Percentiles rank a stretch among this genome's conserved stretches.
Evolutionary conservation across 2,797 vertebrate genomes (phyloP).

Genomic region (Sorex maritimensis): DNA sequence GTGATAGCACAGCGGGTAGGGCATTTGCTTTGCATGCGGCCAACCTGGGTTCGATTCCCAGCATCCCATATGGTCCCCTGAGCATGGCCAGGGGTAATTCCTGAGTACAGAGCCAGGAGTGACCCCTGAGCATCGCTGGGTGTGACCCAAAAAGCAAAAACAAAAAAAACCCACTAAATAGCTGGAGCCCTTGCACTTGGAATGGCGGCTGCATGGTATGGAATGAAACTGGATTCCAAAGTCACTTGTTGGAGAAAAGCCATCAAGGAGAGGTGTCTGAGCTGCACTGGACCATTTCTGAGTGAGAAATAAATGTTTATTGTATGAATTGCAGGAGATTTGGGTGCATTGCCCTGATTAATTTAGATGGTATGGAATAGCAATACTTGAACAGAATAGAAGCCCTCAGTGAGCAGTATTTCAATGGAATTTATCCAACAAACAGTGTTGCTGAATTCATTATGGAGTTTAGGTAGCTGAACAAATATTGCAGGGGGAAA

Average conservation of each 20-base stretch:
- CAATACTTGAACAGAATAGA: background rate
- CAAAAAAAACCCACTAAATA: background rate
- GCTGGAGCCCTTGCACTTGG: background rate
- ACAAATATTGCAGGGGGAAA: conserved; percentile 15
- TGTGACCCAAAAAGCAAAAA: too few species aligned
- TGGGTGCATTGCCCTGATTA: background rate
- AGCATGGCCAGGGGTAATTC: too few species aligned
- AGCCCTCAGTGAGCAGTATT: background rate
- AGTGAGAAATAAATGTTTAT: conserved; percentile 23
- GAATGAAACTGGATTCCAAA: conserved; percentile 9
- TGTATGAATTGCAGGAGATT: background rate
- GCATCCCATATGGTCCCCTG: too few species aligned
- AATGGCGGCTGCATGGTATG: background rate
- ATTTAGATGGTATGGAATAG: conserved; percentile 2
- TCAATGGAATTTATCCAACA: conserved; percentile 9
- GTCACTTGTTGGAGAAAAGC: background rate
- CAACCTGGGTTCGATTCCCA: too few species aligned
- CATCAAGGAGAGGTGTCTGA: background rate
- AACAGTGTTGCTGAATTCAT: background rate
- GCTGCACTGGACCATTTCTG: background rate
- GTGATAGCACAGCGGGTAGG: too few species aligned
- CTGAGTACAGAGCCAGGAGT: too few species aligned
- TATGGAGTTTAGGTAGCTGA: conserved; percentile 45
- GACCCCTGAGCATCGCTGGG: too few species aligned
- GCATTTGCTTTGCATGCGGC: too few species aligned